Conservation (phyloP, 2,113 vertebrate genomes). For the Plectropomus leopardus region DNA sequence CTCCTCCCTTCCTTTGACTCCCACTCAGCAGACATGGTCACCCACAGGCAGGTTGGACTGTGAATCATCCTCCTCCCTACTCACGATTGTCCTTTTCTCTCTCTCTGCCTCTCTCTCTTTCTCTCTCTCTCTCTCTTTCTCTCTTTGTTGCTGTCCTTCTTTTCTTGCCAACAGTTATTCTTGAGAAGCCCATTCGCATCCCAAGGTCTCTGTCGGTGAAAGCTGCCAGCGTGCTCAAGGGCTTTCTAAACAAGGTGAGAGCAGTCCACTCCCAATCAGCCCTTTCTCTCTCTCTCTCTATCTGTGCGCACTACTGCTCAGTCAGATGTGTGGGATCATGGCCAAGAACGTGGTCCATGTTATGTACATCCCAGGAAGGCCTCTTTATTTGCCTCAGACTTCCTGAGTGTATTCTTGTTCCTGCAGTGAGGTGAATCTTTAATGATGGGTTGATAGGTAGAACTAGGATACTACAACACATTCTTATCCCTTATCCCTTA, state of each 20-base stretch:
- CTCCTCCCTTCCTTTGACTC: conserved; percentile 58
- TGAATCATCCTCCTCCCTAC: conserved; percentile 75
- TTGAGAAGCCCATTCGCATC: conserved; percentile 99
- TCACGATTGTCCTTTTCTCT: conserved; percentile 67
- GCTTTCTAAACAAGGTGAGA: conserved; percentile 98
- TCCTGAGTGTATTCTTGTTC: neutral
- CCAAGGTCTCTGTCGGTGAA: conserved; percentile 98
- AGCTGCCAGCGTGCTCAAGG: conserved; percentile 97
- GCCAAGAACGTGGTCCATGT: conserved; percentile 9
- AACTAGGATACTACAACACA: no score
- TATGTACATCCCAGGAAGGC: conserved; percentile 2
- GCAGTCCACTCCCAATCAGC: conserved; percentile 38
- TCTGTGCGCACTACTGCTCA: neutral
- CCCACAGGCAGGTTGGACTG: conserved; percentile 68
- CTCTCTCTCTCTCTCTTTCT: conserved; percentile 34
- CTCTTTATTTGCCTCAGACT: neutral
- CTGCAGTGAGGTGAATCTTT: neutral
- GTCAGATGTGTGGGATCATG: conserved; percentile 22
- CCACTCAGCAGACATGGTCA: conserved; percentile 73
- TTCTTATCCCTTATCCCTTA: no score
- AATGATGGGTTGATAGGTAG: neutral
- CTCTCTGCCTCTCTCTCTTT: conserved; percentile 38
- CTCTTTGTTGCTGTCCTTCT: conserved; percentile 42
- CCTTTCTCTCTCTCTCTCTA: neutral
- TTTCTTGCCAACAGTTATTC: conserved; percentile 89